Conservation (phyloP, 2,888 invertebrate genomes). For the Xestia sexstrigata region DNA sequence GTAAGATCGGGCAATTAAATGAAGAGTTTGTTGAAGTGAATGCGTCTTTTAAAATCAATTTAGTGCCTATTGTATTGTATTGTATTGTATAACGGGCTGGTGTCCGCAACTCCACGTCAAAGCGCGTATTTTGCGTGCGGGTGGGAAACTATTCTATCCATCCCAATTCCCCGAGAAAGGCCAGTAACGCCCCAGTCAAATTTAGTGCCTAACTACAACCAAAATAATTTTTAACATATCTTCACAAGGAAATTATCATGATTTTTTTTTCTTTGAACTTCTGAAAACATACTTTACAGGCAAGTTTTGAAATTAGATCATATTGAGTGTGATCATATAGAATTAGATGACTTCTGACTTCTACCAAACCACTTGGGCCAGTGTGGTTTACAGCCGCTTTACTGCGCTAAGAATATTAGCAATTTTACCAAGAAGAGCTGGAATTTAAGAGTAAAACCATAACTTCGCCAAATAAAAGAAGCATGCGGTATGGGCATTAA, state of each 20-base stretch:
- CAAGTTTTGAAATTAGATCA: neutral
- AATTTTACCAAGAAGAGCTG: neutral
- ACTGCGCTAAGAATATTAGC: neutral
- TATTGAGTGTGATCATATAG: no score
- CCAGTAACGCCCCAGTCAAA: no score
- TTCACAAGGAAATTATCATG: neutral
- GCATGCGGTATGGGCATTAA: constrained; percentile 12
- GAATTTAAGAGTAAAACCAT: no score
- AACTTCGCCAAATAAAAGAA: neutral
- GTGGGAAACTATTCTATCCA: no score
- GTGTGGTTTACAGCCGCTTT: neutral
- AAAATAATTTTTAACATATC: no score
- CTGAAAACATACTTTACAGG: no score
- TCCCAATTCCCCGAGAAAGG: no score
- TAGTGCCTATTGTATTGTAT: no score
- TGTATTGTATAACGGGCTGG: no score
- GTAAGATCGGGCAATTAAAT: constrained; percentile 1
- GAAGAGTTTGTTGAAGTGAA: constrained; percentile 14
- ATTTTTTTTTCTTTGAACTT: neutral
- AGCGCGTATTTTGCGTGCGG: no score
- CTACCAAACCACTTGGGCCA: neutral
- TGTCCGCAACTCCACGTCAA: no score
- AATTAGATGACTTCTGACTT: neutral
- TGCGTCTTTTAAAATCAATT: neutral
- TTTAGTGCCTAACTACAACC: no score